Conservation (phyloP, 2,888 invertebrate genomes). For the Chymomyza fuscimana region DNA sequence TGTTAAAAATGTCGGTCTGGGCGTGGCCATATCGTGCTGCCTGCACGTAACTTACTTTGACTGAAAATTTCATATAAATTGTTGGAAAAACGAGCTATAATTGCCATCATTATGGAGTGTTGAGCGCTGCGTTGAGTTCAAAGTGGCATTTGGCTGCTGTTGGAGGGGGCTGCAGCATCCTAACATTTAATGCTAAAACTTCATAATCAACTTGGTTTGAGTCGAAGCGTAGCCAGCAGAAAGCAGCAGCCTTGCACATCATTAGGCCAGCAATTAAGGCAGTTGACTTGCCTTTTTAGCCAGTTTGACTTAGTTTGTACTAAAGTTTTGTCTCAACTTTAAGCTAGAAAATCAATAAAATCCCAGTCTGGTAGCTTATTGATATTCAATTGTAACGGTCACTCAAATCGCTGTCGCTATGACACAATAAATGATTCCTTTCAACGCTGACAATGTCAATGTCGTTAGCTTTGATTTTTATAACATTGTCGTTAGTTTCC, state of each 20-base stretch:
- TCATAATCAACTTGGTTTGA: slow-evolving; percentile 56
- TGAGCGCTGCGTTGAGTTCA: slow-evolving; percentile 60
- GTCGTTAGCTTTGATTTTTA: slow-evolving; percentile 49
- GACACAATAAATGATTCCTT: slow-evolving; percentile 51
- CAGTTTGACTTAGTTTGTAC: slow-evolving; percentile 23
- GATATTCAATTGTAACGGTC: slow-evolving; percentile 55
- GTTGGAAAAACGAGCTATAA: slow-evolving; percentile 79
- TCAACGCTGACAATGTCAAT: slow-evolving; percentile 21
- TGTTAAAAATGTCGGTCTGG: slow-evolving; percentile 28
- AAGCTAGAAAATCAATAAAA: slow-evolving; percentile 46
- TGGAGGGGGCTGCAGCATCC: neutral
- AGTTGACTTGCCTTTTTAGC: slow-evolving; percentile 40
- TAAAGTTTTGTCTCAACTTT: slow-evolving; percentile 17
- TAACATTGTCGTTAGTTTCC: slow-evolving; percentile 44
- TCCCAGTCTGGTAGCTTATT: slow-evolving; percentile 30
- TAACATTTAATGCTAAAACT: slow-evolving; percentile 27
- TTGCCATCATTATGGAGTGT: slow-evolving; percentile 79
- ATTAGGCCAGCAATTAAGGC: slow-evolving; percentile 68
- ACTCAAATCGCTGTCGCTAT: slow-evolving; percentile 47
- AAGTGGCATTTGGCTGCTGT: slow-evolving; percentile 1
- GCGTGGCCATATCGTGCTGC: slow-evolving; percentile 50
- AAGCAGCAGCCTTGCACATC: slow-evolving; percentile 46
- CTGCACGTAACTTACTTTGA: slow-evolving; percentile 29
- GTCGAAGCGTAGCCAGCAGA: neutral
- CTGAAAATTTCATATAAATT: slow-evolving; percentile 73